These are phyloP conservation scores for Gastrophysa polygoni DNA, from an alignment of 2,888 invertebrate species.

Conservation along the genomic window DNA sequence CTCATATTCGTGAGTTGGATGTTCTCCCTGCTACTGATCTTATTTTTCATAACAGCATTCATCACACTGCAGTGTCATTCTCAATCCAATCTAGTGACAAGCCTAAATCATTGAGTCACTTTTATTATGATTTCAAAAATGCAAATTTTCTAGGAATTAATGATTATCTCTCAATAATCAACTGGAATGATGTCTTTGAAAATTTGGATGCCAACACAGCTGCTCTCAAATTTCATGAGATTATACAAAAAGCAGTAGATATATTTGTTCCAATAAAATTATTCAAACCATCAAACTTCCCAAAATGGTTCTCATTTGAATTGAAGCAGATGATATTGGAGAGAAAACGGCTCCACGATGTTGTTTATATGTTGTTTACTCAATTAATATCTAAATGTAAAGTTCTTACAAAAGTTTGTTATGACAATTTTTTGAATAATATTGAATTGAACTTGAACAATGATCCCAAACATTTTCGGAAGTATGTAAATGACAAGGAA, in stretches of 20 bases:
- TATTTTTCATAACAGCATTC: constrained; percentile 6
- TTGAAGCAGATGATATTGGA: constrained; percentile 11
- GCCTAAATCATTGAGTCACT: constrained; percentile 3
- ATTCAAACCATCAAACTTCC: constrained; percentile 8
- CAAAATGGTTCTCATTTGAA: constrained; percentile 10
- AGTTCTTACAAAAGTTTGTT: constrained; percentile 7
- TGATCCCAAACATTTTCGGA: constrained; percentile 8
- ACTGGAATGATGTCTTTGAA: constrained; percentile 7
- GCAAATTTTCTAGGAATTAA: constrained; percentile 10
- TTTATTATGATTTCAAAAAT: constrained; percentile 10
- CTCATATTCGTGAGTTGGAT: constrained; percentile 3
- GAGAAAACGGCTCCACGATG: constrained; percentile 7
- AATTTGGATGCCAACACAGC: constrained; percentile 11
- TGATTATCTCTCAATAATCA: constrained; percentile 9
- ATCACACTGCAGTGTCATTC: constrained; percentile 13
- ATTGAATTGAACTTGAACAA: constrained; percentile 7
- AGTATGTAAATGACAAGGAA: neutral
- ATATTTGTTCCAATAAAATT: constrained; percentile 10
- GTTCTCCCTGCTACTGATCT: constrained; percentile 4
- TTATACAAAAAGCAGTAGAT: constrained; percentile 7
- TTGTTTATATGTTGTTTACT: constrained; percentile 9
- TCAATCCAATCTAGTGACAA: constrained; percentile 4
- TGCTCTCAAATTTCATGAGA: constrained; percentile 7
- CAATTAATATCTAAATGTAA: constrained; percentile 8
- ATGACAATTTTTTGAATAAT: constrained; percentile 8